A percentile compares a stretch with the other conserved stretches of the same genome.
These are phyloP conservation scores for Myrmophylax atrothorax DNA, from an alignment of 2,113 vertebrate genomes.

Conservation along the genomic window DNA sequence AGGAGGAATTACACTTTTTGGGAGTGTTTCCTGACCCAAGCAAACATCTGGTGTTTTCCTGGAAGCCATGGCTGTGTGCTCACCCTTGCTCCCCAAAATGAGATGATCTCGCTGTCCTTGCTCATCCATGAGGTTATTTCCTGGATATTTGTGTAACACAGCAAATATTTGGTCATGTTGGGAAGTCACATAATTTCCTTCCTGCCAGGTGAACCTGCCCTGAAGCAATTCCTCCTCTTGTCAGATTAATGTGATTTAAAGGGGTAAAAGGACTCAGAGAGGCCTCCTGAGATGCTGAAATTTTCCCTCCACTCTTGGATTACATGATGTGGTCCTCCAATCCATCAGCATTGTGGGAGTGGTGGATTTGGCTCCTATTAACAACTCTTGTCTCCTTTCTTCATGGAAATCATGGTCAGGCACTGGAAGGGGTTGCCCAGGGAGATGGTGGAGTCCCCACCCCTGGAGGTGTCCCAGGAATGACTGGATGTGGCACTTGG, in stretches of 20 bases:
- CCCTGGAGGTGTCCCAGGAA: background rate
- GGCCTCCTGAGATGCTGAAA: background rate
- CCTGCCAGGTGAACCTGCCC: background rate
- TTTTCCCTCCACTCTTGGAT: background rate
- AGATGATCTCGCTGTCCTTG: background rate
- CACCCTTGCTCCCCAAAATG: background rate
- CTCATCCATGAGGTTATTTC: background rate
- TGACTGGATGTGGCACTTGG: background rate
- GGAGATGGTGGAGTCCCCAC: background rate
- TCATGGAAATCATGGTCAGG: background rate
- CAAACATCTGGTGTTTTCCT: background rate
- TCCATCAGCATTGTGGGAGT: no score
- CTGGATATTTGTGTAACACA: background rate
- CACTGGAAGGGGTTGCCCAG: background rate
- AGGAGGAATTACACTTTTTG: background rate
- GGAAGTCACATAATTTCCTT: background rate
- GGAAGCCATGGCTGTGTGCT: rapidly evolving
- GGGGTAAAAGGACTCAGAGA: background rate
- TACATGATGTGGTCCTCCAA: rapidly evolving
- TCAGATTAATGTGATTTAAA: background rate
- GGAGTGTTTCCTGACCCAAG: background rate
- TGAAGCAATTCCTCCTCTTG: background rate
- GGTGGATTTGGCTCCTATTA: background rate
- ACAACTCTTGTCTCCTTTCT: background rate
- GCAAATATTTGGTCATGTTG: background rate